A percentile compares a stretch with the other conserved stretches of the same genome.
These are phyloP conservation scores for Semicossyphus pulcher DNA, from an alignment of 2,113 vertebrate genomes.

Conservation along the genomic window DNA sequence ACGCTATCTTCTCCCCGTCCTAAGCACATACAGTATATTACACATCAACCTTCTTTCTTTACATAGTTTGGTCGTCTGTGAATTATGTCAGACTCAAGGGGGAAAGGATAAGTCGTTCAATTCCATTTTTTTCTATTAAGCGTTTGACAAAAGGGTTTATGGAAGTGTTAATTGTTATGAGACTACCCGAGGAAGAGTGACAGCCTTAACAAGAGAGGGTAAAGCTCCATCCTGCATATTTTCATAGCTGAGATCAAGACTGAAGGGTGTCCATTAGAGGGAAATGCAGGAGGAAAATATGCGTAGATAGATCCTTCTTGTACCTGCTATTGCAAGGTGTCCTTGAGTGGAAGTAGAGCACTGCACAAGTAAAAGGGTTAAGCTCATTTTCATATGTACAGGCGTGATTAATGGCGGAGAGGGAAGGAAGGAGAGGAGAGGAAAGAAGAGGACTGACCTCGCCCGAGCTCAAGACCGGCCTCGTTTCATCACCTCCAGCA, in stretches of 20 bases:
- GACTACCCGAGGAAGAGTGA: constrained; percentile 46
- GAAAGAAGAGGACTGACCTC: constrained; percentile 36
- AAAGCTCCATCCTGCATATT: constrained; percentile 24
- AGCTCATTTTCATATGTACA: constrained; percentile 68
- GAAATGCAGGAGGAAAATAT: constrained; percentile 31
- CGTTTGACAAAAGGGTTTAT: constrained; percentile 62
- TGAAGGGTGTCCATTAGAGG: constrained; percentile 50
- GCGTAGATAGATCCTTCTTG: constrained; percentile 16
- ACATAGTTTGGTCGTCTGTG: constrained; percentile 43
- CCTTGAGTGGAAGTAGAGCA: constrained; percentile 73
- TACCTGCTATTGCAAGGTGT: constrained; percentile 49
- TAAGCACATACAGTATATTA: constrained; percentile 26
- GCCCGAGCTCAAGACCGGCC: constrained; percentile 38
- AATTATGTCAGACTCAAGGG: constrained; percentile 56
- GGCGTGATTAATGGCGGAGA: constrained; percentile 70
- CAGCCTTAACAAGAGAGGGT: constrained; percentile 43
- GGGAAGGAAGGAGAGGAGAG: constrained; percentile 5
- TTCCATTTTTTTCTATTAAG: constrained; percentile 43
- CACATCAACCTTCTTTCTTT: constrained; percentile 14
- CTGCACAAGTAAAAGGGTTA: constrained; percentile 50
- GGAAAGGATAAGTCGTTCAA: constrained; percentile 50
- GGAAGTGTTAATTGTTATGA: constrained; percentile 62
- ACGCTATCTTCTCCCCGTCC: constrained; percentile 4
- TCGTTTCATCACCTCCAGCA: constrained; percentile 63
- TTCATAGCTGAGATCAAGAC: constrained; percentile 30